Evolutionary conservation across 2,888 invertebrate species (phyloP).

Genomic region (Galerucella pusilla): DNA sequence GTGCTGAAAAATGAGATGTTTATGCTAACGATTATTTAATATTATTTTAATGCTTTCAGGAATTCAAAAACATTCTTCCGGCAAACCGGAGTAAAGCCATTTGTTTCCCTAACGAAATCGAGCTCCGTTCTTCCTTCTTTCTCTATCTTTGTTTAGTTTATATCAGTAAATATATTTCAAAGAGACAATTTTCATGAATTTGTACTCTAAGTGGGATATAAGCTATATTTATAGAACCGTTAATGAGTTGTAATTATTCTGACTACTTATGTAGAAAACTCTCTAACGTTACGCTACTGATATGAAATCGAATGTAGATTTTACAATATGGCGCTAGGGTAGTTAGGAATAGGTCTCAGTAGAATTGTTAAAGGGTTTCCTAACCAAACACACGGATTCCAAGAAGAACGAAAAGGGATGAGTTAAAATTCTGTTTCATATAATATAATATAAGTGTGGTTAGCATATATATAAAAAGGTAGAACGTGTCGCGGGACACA

Average conservation of each 20-base stretch:
- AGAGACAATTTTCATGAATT: background rate
- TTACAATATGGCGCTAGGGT: too few species aligned
- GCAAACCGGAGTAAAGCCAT: conserved; percentile 28
- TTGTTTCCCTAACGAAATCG: conserved; percentile 26
- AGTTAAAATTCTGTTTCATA: too few species aligned
- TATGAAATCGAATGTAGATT: too few species aligned
- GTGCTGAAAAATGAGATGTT: conserved; percentile 44
- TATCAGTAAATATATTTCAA: conserved; percentile 15
- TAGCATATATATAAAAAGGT: too few species aligned
- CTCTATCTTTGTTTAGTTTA: conserved; percentile 10
- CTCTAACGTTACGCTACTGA: too few species aligned
- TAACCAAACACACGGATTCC: too few species aligned
- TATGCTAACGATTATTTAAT: conserved; percentile 47
- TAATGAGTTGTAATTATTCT: background rate
- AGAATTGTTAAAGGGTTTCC: too few species aligned
- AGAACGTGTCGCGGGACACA: too few species aligned
- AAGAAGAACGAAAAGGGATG: too few species aligned
- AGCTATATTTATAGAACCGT: background rate
- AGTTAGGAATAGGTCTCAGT: too few species aligned
- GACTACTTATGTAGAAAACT: background rate
- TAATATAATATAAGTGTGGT: too few species aligned
- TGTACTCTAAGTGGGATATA: background rate
- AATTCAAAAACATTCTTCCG: conserved; percentile 33
- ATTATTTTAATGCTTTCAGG: conserved; percentile 42
- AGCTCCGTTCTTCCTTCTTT: background rate